Evolutionary conservation across 92 coral and sea anemone species (phyloP).

Genomic region (Actinostola sp.): DNA sequence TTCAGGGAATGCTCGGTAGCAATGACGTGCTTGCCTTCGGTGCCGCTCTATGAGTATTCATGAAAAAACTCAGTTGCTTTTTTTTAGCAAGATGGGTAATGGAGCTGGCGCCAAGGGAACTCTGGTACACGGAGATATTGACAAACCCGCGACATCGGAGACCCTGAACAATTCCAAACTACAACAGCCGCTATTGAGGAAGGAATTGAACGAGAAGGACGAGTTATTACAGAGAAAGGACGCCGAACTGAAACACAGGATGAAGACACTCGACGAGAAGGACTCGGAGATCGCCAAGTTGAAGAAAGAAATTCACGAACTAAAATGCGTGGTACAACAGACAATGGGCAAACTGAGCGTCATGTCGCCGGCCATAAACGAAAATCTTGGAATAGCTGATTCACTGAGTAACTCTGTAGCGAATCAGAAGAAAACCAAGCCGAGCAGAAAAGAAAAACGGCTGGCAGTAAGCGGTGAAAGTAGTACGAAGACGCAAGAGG

Average conservation of each 20-base stretch:
- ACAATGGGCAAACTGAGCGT: conserved; percentile 60
- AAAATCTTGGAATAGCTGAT: conserved; percentile 45
- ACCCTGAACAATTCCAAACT: conserved; percentile 34
- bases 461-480: conserved; percentile 99
- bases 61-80: no score
- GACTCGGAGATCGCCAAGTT: conserved; percentile 79
- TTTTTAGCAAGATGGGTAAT: conserved; percentile 71
- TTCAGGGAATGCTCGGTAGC: conserved; percentile 16
- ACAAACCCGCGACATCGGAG: conserved; percentile 24
- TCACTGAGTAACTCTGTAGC: not conserved
- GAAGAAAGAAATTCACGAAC: conserved; percentile 92
- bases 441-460: conserved; percentile 81
- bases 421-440: conserved; percentile 12
- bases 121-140: conserved; percentile 28
- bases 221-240: conserved; percentile 86
- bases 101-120: conserved; percentile 64
- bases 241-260: conserved; percentile 81
- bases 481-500: conserved; percentile 82
- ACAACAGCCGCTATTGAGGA: conserved; percentile 52
- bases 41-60: no score
- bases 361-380: conserved; percentile 69
- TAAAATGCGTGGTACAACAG: conserved; percentile 95
- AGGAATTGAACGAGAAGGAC: conserved; percentile 83
- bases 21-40: conserved; percentile 3
- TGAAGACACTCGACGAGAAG: conserved; percentile 79